A percentile compares a stretch with the other conserved stretches of the same genome.
Conservation (phyloP, 2,797 vertebrate species). For the Hafferia zeledoni region DNA sequence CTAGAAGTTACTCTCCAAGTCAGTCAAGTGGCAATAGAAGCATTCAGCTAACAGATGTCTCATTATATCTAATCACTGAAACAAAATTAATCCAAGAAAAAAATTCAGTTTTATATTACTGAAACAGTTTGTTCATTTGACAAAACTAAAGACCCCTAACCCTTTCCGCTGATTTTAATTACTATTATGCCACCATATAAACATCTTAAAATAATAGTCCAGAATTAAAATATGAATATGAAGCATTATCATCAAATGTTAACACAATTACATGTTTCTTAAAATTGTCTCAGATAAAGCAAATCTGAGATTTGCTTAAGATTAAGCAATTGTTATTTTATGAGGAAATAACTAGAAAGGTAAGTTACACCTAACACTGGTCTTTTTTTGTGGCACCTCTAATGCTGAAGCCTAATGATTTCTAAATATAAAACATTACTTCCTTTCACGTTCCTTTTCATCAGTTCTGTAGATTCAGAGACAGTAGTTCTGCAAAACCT, state of each 20-base stretch:
- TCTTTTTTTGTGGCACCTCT: background rate
- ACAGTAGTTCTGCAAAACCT: accelerated
- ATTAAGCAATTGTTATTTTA: background rate
- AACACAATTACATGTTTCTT: background rate
- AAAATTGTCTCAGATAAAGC: background rate
- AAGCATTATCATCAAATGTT: background rate
- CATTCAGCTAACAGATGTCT: background rate
- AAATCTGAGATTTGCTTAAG: background rate
- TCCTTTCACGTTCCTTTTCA: background rate
- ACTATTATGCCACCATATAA: background rate
- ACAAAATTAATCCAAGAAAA: background rate
- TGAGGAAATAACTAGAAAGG: background rate
- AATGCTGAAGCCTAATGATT: background rate
- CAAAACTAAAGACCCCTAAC: background rate
- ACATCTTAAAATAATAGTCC: background rate
- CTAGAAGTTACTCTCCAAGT: background rate
- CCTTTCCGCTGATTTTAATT: background rate
- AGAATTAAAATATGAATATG: background rate
- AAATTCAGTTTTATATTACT: background rate
- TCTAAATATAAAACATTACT: background rate
- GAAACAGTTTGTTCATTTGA: background rate
- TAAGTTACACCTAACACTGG: background rate
- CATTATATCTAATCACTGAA: background rate
- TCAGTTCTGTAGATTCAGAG: background rate
- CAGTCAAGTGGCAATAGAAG: background rate